A percentile compares a stretch with the other conserved stretches of the same genome.
These are phyloP conservation scores for Amazona guildingii DNA, from an alignment of 2,113 vertebrate genomes.

Conservation along the genomic window DNA sequence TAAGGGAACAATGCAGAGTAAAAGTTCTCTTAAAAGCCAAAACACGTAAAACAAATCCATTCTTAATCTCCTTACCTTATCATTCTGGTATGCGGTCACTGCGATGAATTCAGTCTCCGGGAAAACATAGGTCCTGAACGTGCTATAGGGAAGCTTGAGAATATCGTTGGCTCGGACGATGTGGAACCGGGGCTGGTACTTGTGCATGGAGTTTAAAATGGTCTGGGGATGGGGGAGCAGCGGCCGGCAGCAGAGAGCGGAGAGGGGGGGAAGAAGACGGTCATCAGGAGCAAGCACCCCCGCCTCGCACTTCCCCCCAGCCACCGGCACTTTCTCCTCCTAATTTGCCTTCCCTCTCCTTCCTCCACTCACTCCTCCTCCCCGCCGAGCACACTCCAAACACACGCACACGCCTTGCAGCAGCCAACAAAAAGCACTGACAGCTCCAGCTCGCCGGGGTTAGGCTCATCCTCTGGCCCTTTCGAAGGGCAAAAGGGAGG, in stretches of 20 bases:
- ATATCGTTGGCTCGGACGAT: conserved; percentile 98
- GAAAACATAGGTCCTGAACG: conserved; percentile 97
- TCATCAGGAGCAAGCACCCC: conserved; percentile 27
- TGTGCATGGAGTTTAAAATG: conserved; percentile 98
- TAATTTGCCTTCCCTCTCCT: conserved; percentile 25
- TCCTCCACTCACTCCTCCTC: conserved; percentile 44
- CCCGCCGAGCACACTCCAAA: conserved; percentile 40
- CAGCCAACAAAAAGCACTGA: conserved; percentile 49
- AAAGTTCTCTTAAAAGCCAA: conserved; percentile 55
- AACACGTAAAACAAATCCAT: conserved; percentile 57
- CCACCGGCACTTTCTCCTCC: conserved; percentile 12
- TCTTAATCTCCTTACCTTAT: conserved; percentile 87
- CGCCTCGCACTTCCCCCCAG: neutral
- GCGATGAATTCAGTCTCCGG: conserved; percentile 98
- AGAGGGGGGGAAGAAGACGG: neutral
- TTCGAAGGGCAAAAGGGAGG: neutral
- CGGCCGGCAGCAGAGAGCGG: neutral
- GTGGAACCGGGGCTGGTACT: conserved; percentile 98
- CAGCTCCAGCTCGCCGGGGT: conserved; percentile 64
- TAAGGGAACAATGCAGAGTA: conserved; percentile 26
- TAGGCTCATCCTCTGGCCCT: neutral
- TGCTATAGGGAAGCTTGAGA: conserved; percentile 95
- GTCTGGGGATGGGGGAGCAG: conserved; percentile 75
- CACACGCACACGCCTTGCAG: conserved; percentile 56
- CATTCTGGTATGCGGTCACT: conserved; percentile 98